A percentile compares a stretch with the other conserved stretches of the same genome.
Evolutionary conservation across 2,113 vertebrate species (phyloP).

Genomic region (Cyanistes caeruleus): DNA sequence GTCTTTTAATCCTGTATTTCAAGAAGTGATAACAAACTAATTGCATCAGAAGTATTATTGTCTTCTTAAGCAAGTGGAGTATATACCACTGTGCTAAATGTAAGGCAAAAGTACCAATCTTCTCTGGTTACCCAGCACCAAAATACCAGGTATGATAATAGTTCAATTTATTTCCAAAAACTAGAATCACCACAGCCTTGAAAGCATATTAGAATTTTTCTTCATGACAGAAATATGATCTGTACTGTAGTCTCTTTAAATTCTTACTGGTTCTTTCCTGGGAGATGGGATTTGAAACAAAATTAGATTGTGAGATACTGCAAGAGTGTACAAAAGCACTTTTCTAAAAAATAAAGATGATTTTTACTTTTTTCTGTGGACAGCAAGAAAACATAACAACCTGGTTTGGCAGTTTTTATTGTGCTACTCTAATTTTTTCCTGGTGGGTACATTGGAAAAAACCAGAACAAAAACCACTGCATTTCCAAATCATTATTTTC

Average conservation of each 20-base stretch:
- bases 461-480: neutral
- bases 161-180: slow-evolving; percentile 31
- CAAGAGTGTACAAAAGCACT: slow-evolving; percentile 1
- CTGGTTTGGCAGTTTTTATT: neutral
- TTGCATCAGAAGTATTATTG: neutral
- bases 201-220: slow-evolving; percentile 31
- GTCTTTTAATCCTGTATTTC: neutral
- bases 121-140: neutral
- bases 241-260: slow-evolving; percentile 24
- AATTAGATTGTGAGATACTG: slow-evolving; percentile 56
- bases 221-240: slow-evolving; percentile 53
- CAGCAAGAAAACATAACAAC: neutral
- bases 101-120: neutral
- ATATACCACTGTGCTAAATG: neutral
- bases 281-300: slow-evolving; percentile 39
- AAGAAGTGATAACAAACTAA: neutral
- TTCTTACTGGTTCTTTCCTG: slow-evolving; percentile 41
- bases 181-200: neutral
- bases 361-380: slow-evolving; percentile 8
- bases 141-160: slow-evolving; percentile 33
- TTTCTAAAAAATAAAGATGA: neutral
- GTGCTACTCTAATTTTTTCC: neutral
- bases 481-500: neutral
- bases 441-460: neutral
- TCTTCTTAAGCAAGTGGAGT: neutral